phyloP scores from a whole-genome alignment of 2,113 vertebrate species.

The Rhinopomastus cyanomelas region DNA sequence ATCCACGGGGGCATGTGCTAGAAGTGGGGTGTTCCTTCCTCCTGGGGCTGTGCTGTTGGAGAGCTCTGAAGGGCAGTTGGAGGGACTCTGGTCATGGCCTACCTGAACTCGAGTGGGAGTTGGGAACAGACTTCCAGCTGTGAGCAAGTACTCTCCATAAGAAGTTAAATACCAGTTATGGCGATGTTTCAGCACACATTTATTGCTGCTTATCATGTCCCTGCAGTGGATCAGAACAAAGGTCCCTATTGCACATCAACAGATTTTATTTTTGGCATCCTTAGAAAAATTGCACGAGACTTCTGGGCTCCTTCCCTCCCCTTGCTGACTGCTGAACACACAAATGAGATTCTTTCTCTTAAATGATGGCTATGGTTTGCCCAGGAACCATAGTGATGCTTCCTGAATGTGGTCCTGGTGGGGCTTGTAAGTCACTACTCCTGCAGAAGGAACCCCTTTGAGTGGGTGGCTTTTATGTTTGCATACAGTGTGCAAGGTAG shows the following conservation, averaged over 20 bases:
- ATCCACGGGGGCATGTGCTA: neutral
- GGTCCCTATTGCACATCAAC: constrained; percentile 60
- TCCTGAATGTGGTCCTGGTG: neutral
- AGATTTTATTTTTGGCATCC: constrained; percentile 63
- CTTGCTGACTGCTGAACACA: constrained; percentile 7
- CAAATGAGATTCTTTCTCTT: neutral
- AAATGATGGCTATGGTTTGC: neutral
- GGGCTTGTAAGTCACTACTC: neutral
- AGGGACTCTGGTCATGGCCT: neutral
- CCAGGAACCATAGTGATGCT: neutral
- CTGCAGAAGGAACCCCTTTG: neutral
- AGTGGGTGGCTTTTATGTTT: neutral
- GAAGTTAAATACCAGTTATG: neutral
- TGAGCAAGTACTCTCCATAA: neutral
- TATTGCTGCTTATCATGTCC: constrained; percentile 74
- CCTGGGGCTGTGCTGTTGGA: neutral
- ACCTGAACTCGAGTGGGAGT: neutral
- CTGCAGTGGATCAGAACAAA: constrained; percentile 58
- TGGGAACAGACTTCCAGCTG: neutral
- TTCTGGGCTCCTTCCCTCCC: neutral
- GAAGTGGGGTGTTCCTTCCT: neutral
- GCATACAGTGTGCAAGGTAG: neutral
- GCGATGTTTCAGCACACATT: constrained; percentile 46
- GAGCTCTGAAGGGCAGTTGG: neutral
- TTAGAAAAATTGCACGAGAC: constrained; percentile 36